A percentile compares a stretch with the other conserved stretches of the same genome.
Evolutionary conservation across 2,113 vertebrate genomes (phyloP).

Genomic region (Orthonyx spaldingii): DNA sequence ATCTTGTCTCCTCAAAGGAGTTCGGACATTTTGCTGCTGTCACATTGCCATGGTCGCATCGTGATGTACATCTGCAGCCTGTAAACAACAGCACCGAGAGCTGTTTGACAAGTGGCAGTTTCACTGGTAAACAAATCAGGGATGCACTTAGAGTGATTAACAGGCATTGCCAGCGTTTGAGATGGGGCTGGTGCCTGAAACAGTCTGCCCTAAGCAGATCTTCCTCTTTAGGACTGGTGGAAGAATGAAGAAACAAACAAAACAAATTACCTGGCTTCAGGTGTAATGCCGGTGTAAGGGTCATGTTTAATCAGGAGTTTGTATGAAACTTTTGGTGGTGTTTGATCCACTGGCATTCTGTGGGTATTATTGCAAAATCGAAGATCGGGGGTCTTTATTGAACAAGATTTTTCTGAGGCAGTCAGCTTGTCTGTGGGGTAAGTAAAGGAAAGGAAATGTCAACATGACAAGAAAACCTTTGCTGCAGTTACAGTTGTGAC

Average conservation of each 20-base stretch:
- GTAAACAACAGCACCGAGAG: neutral
- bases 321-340: neutral
- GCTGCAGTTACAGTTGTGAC: neutral
- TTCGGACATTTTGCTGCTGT: neutral
- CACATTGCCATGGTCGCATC: neutral
- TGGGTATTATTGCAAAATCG: neutral
- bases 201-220: neutral
- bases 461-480: neutral
- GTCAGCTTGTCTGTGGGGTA: neutral
- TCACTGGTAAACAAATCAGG: neutral
- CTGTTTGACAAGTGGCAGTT: conserved; percentile 14
- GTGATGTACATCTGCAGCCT: neutral
- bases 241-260: neutral
- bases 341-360: neutral
- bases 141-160: neutral
- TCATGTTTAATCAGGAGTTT: neutral
- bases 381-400: rapidly evolving
- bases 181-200: neutral
- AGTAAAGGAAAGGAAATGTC: neutral
- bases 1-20: neutral
- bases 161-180: neutral
- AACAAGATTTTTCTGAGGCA: neutral
- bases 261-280: neutral
- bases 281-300: neutral
- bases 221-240: neutral